These are phyloP conservation scores for Drosophila picticornis DNA, from an alignment of 2,888 invertebrate genomes.

Conservation along the genomic window DNA sequence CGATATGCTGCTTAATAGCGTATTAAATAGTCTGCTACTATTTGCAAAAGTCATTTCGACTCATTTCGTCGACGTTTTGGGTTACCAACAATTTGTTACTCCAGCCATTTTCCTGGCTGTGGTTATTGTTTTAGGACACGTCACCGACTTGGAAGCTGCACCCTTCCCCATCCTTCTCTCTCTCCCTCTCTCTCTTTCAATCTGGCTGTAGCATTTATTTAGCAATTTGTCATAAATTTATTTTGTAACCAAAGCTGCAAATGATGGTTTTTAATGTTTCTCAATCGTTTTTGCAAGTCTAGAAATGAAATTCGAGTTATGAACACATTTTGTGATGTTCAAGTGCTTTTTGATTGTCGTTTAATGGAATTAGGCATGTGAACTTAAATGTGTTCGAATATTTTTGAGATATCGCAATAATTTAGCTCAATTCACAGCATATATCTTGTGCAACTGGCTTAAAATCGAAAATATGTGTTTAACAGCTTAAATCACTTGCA, in stretches of 20 bases:
- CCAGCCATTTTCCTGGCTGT: conserved; percentile 29
- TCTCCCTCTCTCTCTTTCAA: neutral
- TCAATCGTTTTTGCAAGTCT: conserved; percentile 60
- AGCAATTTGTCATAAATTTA: conserved; percentile 79
- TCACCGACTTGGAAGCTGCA: neutral
- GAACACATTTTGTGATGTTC: conserved; percentile 32
- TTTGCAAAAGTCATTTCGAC: conserved; percentile 73
- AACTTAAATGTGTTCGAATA: neutral
- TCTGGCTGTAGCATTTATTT: conserved; percentile 66
- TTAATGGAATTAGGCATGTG: conserved; percentile 3
- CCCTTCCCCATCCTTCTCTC: neutral
- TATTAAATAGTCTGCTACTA: conserved; percentile 82
- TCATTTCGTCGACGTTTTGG: conserved; percentile 63
- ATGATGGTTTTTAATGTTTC: conserved; percentile 75
- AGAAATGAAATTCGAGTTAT: conserved; percentile 62
- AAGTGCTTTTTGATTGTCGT: conserved; percentile 61
- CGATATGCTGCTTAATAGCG: conserved; percentile 83
- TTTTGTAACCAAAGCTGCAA: conserved; percentile 78
- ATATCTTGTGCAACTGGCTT: neutral
- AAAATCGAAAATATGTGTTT: neutral
- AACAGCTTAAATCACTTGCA: conserved; percentile 38
- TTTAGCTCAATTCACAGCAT: neutral
- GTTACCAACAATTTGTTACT: conserved; percentile 62
- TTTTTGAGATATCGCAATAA: no score
- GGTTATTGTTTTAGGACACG: conserved; percentile 60